These are phyloP conservation scores for Isurus oxyrinchus DNA, from an alignment of 2,113 vertebrate species.

Conservation along the genomic window DNA sequence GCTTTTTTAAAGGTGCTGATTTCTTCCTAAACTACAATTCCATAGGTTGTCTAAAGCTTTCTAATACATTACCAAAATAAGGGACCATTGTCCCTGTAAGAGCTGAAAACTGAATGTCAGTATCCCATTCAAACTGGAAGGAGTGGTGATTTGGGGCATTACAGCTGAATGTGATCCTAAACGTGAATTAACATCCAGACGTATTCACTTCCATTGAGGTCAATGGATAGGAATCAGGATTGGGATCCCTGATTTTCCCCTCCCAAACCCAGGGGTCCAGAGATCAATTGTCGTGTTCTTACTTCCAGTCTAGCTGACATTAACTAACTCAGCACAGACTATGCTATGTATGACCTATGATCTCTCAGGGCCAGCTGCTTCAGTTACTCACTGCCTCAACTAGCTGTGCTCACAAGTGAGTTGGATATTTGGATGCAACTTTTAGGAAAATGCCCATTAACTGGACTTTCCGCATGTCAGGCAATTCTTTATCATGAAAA, in stretches of 20 bases:
- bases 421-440: not conserved
- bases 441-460: not conserved
- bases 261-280: not conserved
- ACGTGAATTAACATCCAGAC: not conserved
- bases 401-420: not conserved
- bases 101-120: not conserved
- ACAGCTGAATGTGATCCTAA: not conserved
- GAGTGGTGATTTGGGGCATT: not conserved
- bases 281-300: not conserved
- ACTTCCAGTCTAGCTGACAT: not conserved
- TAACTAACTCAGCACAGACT: not conserved
- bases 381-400: not conserved
- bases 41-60: not conserved
- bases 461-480: not conserved
- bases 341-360: not conserved
- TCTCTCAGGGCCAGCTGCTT: not conserved
- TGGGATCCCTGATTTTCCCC: not conserved
- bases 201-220: not conserved
- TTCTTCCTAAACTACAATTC: not conserved
- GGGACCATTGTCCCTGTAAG: not conserved
- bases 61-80: not conserved
- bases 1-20: not conserved
- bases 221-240: not conserved
- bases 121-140: not conserved
- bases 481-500: not conserved